These are phyloP conservation scores for Aspidapion aeneum DNA, from an alignment of 2,888 invertebrate species.

Conservation along the genomic window DNA sequence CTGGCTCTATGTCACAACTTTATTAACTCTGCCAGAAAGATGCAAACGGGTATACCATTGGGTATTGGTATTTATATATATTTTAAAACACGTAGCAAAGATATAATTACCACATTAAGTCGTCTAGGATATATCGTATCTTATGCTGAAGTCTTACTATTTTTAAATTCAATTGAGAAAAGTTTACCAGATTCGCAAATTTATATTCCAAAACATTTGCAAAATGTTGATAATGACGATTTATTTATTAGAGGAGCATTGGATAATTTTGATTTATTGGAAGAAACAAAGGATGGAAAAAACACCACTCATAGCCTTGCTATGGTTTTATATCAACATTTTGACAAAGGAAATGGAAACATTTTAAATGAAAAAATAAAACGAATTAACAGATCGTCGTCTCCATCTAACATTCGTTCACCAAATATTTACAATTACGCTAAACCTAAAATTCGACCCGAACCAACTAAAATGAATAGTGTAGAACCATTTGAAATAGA, in stretches of 20 bases:
- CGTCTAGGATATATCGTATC: not conserved
- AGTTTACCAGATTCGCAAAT: not conserved
- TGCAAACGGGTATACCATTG: not conserved
- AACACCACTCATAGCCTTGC: conserved; percentile 17
- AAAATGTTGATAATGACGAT: too few relatives aligned
- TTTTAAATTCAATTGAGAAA: too few relatives aligned
- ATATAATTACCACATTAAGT: not conserved
- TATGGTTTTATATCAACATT: too few relatives aligned
- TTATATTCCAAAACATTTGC: not conserved
- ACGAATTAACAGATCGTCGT: too few relatives aligned
- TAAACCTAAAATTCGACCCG: too few relatives aligned
- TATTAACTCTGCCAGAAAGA: not conserved
- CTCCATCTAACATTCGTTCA: too few relatives aligned
- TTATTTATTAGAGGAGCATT: not conserved
- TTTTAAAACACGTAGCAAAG: not conserved
- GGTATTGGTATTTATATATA: not conserved
- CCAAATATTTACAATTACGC: too few relatives aligned
- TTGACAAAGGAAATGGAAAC: too few relatives aligned
- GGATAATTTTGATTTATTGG: not conserved
- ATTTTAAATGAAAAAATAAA: too few relatives aligned
- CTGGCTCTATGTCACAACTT: not conserved
- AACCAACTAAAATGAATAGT: too few relatives aligned
- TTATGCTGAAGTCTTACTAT: not conserved
- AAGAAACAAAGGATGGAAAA: conserved; percentile 6
- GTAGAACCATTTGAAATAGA: too few relatives aligned